These are phyloP conservation scores for Lagorchestes hirsutus DNA, from an alignment of 2,797 vertebrate genomes.

Conservation along the genomic window DNA sequence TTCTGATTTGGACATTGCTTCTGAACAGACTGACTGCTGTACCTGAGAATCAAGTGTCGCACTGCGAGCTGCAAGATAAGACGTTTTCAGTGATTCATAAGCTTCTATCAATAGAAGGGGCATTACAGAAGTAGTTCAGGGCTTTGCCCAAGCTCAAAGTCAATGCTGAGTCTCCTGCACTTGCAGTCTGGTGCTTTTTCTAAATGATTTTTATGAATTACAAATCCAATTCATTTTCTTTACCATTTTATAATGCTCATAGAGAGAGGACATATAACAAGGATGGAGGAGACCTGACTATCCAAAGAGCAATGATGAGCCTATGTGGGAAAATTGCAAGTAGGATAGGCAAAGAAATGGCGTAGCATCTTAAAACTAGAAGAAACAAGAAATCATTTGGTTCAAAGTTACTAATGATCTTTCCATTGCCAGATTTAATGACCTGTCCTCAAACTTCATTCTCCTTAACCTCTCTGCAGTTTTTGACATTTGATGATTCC, in stretches of 20 bases:
- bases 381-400: not conserved
- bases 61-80: not conserved
- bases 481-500: too few relatives aligned
- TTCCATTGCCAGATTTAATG: too few relatives aligned
- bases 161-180: not conserved
- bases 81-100: not conserved
- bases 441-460: too few relatives aligned
- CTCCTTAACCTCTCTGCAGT: too few relatives aligned
- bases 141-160: not conserved
- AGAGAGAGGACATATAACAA: not conserved
- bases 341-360: too few relatives aligned
- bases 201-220: not conserved
- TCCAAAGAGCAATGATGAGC: not conserved
- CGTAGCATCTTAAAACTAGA: not conserved
- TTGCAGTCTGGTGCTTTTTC: not conserved
- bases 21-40: not conserved
- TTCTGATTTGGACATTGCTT: not conserved
- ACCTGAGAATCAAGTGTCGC: not conserved
- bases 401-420: not conserved
- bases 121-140: not conserved
- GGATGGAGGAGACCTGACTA: not conserved
- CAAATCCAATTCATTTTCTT: not conserved
- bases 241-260: not conserved
- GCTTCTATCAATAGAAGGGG: not conserved
- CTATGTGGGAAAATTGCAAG: not conserved